phyloP scores from a whole-genome alignment of 2,888 invertebrate species.

The Drosophila birchii region DNA sequence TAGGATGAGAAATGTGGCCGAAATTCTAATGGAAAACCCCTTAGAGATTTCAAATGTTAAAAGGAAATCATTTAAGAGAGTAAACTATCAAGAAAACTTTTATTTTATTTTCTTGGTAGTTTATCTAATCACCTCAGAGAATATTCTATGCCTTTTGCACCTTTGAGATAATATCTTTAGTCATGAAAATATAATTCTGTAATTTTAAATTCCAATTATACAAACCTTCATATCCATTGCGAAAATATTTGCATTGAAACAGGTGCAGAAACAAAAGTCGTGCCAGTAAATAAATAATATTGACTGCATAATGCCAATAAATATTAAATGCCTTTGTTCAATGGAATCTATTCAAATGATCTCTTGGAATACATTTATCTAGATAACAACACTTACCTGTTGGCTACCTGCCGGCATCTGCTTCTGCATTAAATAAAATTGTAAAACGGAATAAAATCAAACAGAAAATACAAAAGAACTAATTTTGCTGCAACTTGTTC shows the following conservation, averaged over 20 bases:
- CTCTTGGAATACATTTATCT: not conserved
- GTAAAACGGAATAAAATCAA: constrained; percentile 2
- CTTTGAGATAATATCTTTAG: not conserved
- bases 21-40: not conserved
- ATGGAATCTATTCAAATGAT: constrained; percentile 6
- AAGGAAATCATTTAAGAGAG: not conserved
- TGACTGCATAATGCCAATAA: constrained; percentile 25
- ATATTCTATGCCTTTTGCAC: not conserved
- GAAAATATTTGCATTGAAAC: not conserved
- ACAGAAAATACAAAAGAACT: not conserved
- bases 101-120: not conserved
- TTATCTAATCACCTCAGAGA: too few relatives aligned
- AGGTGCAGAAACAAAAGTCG: constrained; percentile 22
- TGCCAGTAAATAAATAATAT: constrained; percentile 26
- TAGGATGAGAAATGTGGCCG: not conserved
- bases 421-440: not conserved
- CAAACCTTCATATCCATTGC: not conserved
- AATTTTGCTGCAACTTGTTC: constrained; percentile 18
- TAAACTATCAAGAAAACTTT: not conserved
- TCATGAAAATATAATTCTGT: not conserved
- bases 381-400: constrained; percentile 8
- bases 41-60: not conserved
- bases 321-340: constrained; percentile 3
- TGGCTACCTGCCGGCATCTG: not conserved
- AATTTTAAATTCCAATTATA: constrained; percentile 1